phyloP scores from a whole-genome alignment of 1,140 invertebrate species.

The Drosophila orena region DNA sequence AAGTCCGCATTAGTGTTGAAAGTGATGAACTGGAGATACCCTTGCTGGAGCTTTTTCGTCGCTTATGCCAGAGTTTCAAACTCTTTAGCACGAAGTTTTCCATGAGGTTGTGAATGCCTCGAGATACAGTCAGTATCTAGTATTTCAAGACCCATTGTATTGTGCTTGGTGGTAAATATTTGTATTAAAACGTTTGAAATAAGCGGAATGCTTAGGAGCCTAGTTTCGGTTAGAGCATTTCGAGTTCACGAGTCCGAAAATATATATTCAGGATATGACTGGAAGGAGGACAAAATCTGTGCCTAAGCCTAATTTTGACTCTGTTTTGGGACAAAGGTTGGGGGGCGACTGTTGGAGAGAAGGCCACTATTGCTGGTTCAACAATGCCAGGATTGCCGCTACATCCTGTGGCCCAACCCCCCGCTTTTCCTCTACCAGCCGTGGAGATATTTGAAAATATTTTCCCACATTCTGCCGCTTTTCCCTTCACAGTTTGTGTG shows the following conservation, averaged over 20 bases:
- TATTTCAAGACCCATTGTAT: too few relatives aligned
- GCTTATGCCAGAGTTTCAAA: too few relatives aligned
- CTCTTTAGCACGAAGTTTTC: too few relatives aligned
- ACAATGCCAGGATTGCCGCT: conserved; percentile 17
- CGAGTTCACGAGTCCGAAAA: conserved; percentile 12
- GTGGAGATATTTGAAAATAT: conserved; percentile 21
- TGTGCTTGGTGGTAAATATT: too few relatives aligned
- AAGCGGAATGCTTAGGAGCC: neutral
- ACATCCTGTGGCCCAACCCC: too few relatives aligned
- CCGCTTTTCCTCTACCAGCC: too few relatives aligned
- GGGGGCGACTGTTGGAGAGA: conserved; percentile 4
- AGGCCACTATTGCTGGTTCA: neutral
- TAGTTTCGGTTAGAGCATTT: neutral
- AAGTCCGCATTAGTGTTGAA: conserved; percentile 30
- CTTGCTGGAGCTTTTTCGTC: neutral
- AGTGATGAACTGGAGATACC: conserved; percentile 10
- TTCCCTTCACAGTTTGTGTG: conserved; percentile 13
- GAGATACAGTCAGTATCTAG: too few relatives aligned
- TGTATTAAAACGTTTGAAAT: too few relatives aligned
- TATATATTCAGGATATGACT: conserved; percentile 11
- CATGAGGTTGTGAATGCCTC: too few relatives aligned
- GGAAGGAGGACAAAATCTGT: conserved; percentile 27
- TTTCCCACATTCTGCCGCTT: conserved; percentile 29
- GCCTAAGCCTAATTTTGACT: conserved; percentile 57
- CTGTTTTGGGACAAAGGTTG: conserved; percentile 35